Percentiles rank a stretch among this genome's conserved stretches.
Evolutionary conservation across 2,797 vertebrate genomes (phyloP).

Genomic region (Naso thynnoides): DNA sequence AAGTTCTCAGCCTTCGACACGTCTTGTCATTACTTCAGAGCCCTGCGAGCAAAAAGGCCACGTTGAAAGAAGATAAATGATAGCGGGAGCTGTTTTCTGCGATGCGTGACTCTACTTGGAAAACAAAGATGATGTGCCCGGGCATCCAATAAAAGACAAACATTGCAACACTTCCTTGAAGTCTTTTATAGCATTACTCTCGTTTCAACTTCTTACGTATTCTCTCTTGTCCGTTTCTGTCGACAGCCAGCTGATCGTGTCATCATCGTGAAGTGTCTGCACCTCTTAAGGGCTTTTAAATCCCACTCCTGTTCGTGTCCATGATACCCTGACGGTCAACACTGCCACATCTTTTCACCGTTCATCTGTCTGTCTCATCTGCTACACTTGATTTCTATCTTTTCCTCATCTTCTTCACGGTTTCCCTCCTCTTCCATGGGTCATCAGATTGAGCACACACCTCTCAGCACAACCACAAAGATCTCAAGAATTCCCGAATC

Average conservation of each 20-base stretch:
- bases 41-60: conserved; percentile 33
- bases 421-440: conserved; percentile 3
- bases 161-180: conserved; percentile 39
- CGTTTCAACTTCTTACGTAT: conserved; percentile 27
- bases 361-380: neutral
- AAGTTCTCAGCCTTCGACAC: conserved; percentile 45
- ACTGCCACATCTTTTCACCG: conserved; percentile 12
- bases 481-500: conserved; percentile 41
- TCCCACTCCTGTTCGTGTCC: conserved; percentile 19
- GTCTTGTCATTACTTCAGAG: conserved; percentile 43
- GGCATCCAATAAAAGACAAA: conserved; percentile 59
- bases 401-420: neutral
- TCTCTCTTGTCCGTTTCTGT: conserved; percentile 34
- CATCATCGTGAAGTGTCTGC: conserved; percentile 34
- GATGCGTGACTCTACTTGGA: conserved; percentile 26
- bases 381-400: conserved; percentile 31
- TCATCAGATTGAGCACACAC: conserved; percentile 14
- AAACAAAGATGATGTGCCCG: conserved; percentile 59
- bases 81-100: conserved; percentile 37
- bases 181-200: conserved; percentile 31
- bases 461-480: conserved; percentile 10
- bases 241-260: conserved; percentile 50
- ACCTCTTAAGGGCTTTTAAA: conserved; percentile 40
- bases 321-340: neutral
- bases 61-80: conserved; percentile 37